phyloP scores from a whole-genome alignment of 2,888 invertebrate species.

The Lasioglossum villosulum region DNA sequence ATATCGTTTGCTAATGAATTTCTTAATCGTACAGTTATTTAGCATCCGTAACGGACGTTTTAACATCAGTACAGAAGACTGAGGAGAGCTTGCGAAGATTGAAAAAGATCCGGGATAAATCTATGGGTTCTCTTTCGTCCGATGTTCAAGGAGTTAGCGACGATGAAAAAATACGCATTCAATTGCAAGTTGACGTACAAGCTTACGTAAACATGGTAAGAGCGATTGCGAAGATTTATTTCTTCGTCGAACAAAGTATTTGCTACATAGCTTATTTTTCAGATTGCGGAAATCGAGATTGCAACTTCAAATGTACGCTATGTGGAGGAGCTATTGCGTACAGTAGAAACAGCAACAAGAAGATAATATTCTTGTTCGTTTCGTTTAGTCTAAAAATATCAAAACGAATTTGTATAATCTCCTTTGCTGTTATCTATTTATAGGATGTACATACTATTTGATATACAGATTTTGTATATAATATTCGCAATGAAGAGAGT shows the following conservation, averaged over 20 bases:
- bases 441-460: slow-evolving; percentile 23
- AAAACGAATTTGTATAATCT: not conserved
- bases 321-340: slow-evolving; percentile 87
- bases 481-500: slow-evolving; percentile 6
- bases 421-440: not conserved
- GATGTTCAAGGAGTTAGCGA: slow-evolving; percentile 90
- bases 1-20: not conserved
- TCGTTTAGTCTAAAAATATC: not conserved
- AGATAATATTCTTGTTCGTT: slow-evolving; percentile 71
- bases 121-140: slow-evolving; percentile 82
- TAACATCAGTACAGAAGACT: slow-evolving; percentile 97
- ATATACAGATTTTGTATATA: slow-evolving; percentile 32
- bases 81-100: slow-evolving; percentile 96
- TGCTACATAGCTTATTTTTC: slow-evolving; percentile 57
- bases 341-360: slow-evolving; percentile 88
- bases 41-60: slow-evolving; percentile 92
- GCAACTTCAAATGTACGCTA: slow-evolving; percentile 87
- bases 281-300: slow-evolving; percentile 86
- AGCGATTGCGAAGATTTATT: not conserved
- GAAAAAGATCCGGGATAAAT: slow-evolving; percentile 91
- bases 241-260: not conserved
- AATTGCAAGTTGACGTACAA: slow-evolving; percentile 94
- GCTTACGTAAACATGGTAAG: slow-evolving; percentile 89
- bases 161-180: slow-evolving; percentile 97
- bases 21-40: slow-evolving; percentile 86